phyloP scores from a whole-genome alignment of 37 sponge, comb jelly and placozoan genomes.

The Haliclona indistincta region DNA sequence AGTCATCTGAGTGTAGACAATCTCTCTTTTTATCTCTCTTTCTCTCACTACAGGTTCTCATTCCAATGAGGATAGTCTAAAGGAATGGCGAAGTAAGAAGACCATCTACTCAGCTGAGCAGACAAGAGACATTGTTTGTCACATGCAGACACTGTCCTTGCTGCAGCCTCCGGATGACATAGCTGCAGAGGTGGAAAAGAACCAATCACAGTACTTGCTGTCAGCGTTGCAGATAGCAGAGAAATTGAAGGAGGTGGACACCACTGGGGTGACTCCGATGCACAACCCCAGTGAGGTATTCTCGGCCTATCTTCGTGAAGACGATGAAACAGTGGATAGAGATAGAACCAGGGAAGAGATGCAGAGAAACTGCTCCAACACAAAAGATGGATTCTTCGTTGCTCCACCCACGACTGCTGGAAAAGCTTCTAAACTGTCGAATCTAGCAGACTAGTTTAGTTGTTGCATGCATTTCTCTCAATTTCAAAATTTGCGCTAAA shows the following conservation, averaged over 20 bases:
- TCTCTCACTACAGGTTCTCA: no score
- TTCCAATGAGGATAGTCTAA: no score
- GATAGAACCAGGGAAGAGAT: not conserved
- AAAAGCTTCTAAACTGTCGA: no score
- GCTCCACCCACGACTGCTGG: not conserved
- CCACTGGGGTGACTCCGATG: not conserved
- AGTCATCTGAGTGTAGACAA: no score
- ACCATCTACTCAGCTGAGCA: not conserved
- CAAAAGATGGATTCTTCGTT: not conserved
- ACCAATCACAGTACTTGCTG: not conserved
- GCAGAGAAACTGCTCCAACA: not conserved
- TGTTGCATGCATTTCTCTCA: no score
- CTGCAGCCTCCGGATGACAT: not conserved
- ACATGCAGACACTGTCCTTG: constrained; percentile 10
- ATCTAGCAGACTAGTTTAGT: no score
- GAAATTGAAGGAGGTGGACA: not conserved
- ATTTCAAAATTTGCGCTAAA: no score
- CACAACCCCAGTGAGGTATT: not conserved
- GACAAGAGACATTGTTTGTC: not conserved
- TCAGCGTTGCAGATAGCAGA: not conserved
- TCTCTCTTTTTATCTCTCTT: no score
- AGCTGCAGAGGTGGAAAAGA: not conserved
- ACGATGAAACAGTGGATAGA: not conserved
- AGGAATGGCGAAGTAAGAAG: no score
- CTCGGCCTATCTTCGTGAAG: not conserved